Evolutionary conservation across 1,140 invertebrate species (phyloP), one percentile per base, ranked within the genome.

Genomic region (Papilio aristodemus): DNA sequence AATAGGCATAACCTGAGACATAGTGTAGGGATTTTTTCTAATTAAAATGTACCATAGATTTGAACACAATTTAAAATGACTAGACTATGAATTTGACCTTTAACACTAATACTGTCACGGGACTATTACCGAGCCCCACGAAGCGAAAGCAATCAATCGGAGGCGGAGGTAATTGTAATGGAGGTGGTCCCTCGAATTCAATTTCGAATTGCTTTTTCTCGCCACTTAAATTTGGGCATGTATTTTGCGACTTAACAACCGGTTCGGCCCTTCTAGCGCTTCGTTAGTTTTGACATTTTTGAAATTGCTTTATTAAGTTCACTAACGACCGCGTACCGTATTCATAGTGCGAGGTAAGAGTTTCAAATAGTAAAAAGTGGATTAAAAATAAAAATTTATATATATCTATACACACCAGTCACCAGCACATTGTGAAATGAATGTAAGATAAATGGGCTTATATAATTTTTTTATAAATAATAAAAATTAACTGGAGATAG

Each of bases 131-230:
- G 14, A 1, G 46, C 19, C 46, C 46, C 46, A 22, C 46, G 46
- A 9, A 50, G 19, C 10, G 10, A 50, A 22, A 50, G 46, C 46
- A 50, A 50, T 50, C 46, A 50, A 50, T 50, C 19, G 46, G 17
- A 22, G 46, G 19, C 19, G 9, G 46, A 50, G 46, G 19, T 50
- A 50, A 50, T 50, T 50, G 46, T 50, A 50, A 50, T 50, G 19
- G 46, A 50, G 46, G 46, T 50, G 46, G 46, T 50, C 46, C 46
- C 22, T 50, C 46, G 19, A 25, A 50, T 50, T 50, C 46, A 50
- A 50, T 50, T 50, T 50, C 46, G 8, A 50, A 50, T 50, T 11
- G 46, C 46, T 50, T 50, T 22, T 50, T 50, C 46, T 50, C 46
- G 46, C 46, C 46, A 50, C 46, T 50, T 50, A 22, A 50, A 50